Evolutionary conservation across 2,888 invertebrate genomes (phyloP).

Genomic region (Ochlodes sylvanus): DNA sequence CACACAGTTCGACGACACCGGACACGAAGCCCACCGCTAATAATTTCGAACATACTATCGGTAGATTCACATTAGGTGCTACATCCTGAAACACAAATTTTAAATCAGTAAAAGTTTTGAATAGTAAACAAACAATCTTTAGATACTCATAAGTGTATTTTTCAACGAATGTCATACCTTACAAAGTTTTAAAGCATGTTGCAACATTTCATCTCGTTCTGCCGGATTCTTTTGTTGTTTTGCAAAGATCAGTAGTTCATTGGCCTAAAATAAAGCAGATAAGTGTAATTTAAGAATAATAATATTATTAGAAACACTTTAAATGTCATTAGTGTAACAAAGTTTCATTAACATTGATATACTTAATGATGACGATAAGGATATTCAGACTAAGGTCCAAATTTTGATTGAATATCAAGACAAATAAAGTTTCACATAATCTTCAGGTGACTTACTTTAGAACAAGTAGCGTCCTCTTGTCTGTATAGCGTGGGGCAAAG

Average conservation of each 20-base stretch:
- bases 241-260: conserved; percentile 94
- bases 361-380: too few relatives aligned
- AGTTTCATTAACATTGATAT: too few relatives aligned
- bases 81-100: conserved; percentile 83
- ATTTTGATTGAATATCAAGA: too few relatives aligned
- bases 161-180: conserved; percentile 79
- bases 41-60: conserved; percentile 93
- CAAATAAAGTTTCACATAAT: too few relatives aligned
- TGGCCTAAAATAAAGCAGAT: conserved; percentile 85
- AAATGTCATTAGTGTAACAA: too few relatives aligned
- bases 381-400: too few relatives aligned
- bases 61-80: conserved; percentile 93
- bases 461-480: conserved; percentile 97
- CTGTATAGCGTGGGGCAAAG: conserved; percentile 97
- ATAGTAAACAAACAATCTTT: too few relatives aligned
- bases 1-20: conserved; percentile 95
- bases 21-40: conserved; percentile 92
- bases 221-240: conserved; percentile 89
- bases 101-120: not conserved
- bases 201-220: conserved; percentile 91
- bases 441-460: conserved; percentile 88
- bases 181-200: conserved; percentile 92
- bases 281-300: too few relatives aligned
- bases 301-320: too few relatives aligned
- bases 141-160: too few relatives aligned